Evolutionary conservation across 1,140 invertebrate species (phyloP), one percentile per base, ranked within the genome.

Genomic region (Tetraneura akinire): DNA sequence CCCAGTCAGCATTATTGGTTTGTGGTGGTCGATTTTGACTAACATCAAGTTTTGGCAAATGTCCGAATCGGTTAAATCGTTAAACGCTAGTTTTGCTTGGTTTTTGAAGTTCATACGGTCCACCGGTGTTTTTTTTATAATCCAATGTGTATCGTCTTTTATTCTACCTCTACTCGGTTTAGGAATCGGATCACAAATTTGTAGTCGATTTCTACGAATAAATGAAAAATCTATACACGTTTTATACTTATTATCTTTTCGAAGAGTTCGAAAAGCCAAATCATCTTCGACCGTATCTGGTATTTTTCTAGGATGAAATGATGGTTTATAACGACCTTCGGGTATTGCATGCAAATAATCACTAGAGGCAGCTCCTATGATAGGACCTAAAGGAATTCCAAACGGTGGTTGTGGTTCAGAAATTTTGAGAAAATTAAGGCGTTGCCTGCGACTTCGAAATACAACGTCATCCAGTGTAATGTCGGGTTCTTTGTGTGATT

Each of bases 281-380:
- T 96, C 94, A 85, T 96, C 95, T 81, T 91, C 91, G 8, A 96
- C 90, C 16, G 95, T 85, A 85, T 96, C 93, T 0, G 94, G 95
- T 49, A 90, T 90, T 82, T 89, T 88, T 82, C 89, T 88, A 26
- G 90, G 89, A 81, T 90, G 88, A 85, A 90, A 91, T 16, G 88
- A 84, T 5, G 89, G 90, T 82, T 89, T 87, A 80, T 86, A 87
- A 81, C 88, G 88, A 42, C 88, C 85, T 82, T 88, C 87, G 4
- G 92, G 91, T 21, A 88, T 89, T 0, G 91, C 91, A 83, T 95
- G 93, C 53, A 96, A 87, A 84, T 96, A 96, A 84, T 96, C 93
- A 81, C 90, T 92, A 68, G 91, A 90, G 0, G 93, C 89, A 21
- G 91, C 90, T 10, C 90, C 88, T 0, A 92, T 88, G 8, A 94